These are phyloP conservation scores for Eupithecia tripunctaria DNA, from an alignment of 2,888 invertebrate genomes.

Conservation along the genomic window DNA sequence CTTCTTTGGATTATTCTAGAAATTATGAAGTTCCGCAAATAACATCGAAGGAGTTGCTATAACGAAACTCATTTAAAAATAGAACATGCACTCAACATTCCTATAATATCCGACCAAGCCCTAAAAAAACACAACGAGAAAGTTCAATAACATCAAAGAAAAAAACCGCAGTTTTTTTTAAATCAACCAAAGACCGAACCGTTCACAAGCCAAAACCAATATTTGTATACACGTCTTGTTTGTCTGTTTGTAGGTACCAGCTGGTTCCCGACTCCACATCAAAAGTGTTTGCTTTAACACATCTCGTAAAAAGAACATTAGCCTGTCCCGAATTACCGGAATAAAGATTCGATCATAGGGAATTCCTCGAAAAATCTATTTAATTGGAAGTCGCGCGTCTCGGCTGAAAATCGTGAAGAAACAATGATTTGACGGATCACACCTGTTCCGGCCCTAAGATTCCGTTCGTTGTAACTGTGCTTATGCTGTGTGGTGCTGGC, in stretches of 20 bases:
- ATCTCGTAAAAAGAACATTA: constrained; percentile 74
- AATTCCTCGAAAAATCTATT: constrained; percentile 1
- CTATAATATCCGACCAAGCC: background rate
- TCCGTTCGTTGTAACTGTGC: background rate
- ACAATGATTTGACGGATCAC: background rate
- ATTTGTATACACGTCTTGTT: constrained; percentile 28
- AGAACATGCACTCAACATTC: background rate
- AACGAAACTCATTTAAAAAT: background rate
- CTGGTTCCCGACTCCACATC: constrained; percentile 63
- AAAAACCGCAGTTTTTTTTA: constrained; percentile 11
- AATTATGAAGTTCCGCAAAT: background rate
- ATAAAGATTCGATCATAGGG: constrained; percentile 48
- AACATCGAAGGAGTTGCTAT: background rate
- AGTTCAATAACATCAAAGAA: constrained; percentile 6
- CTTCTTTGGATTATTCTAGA: background rate
- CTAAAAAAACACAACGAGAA: background rate
- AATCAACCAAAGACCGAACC: constrained; percentile 16
- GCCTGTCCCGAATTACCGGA: constrained; percentile 59
- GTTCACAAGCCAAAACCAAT: constrained; percentile 30
- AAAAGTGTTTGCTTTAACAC: constrained; percentile 62
- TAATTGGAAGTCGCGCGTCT: background rate
- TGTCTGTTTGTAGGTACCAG: constrained; percentile 45
- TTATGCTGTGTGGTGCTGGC: too few relatives aligned
- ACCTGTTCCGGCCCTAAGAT: background rate
- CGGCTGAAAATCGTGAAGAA: background rate